phyloP scores from a whole-genome alignment of 2,113 vertebrate species.

The Rhineura floridana region DNA sequence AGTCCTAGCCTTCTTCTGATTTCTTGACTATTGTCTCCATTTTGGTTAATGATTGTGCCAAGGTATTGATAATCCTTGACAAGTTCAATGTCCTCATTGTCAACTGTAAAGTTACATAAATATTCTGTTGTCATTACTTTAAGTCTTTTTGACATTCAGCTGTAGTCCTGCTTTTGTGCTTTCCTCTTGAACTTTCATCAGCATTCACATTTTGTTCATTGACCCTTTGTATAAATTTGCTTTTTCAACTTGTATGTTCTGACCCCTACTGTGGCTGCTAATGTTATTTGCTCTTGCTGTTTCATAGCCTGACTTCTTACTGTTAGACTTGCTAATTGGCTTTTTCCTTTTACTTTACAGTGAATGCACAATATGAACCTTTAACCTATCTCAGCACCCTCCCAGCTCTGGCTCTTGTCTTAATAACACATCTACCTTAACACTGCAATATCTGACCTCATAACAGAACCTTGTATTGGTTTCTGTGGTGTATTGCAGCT shows the following conservation, averaged over 20 bases:
- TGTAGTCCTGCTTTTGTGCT: no score
- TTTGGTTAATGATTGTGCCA: no score
- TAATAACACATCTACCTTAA: not conserved
- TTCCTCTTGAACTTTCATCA: no score
- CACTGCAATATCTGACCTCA: not conserved
- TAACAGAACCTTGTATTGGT: fast-evolving
- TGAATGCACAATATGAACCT: slow-evolving; percentile 30
- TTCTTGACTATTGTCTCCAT: no score
- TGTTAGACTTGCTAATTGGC: slow-evolving; percentile 59
- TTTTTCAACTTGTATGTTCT: slow-evolving; percentile 5
- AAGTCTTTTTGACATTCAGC: no score
- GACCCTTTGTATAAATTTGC: not conserved
- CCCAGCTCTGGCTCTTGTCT: fast-evolving
- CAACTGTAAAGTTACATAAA: no score
- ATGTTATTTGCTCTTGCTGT: slow-evolving; percentile 56
- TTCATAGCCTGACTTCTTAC: slow-evolving; percentile 54
- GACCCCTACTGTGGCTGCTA: slow-evolving; percentile 55
- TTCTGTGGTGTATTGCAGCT: not conserved
- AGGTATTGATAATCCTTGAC: no score
- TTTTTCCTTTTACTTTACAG: slow-evolving; percentile 61
- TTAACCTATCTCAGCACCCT: slow-evolving; percentile 34
- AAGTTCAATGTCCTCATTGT: no score
- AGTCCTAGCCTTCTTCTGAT: no score
- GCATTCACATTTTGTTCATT: not conserved
- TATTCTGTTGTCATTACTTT: no score